phyloP scores from a whole-genome alignment of 2,888 invertebrate genomes.

The Polylopha cassiicola region DNA sequence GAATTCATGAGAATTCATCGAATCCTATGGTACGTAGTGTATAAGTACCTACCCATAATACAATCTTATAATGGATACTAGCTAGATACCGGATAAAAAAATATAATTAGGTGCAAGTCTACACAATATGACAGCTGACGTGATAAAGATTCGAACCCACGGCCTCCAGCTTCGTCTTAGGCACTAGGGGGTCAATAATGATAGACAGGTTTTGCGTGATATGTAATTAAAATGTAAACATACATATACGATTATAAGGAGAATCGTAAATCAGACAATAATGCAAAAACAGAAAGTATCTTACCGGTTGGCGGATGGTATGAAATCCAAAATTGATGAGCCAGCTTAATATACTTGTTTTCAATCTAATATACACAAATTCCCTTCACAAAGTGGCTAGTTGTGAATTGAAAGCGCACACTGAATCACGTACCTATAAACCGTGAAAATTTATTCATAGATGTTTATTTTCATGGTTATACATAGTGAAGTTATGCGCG shows the following conservation, averaged over 20 bases:
- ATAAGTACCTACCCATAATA: no score
- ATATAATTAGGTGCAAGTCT: no score
- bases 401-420: constrained; percentile 32
- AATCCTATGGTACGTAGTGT: no score
- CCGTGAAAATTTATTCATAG: constrained; percentile 65
- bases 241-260: not conserved
- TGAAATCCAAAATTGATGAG: constrained; percentile 91
- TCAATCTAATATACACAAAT: constrained; percentile 9
- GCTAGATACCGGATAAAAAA: no score
- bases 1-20: no score
- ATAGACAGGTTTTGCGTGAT: no score
- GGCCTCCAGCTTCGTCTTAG: no score
- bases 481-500: constrained; percentile 43
- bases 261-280: not conserved
- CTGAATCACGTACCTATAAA: constrained; percentile 41
- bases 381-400: constrained; percentile 11
- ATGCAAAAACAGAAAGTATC: constrained; percentile 21
- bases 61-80: no score
- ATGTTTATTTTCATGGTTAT: constrained; percentile 66
- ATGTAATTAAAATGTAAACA: no score
- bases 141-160: no score
- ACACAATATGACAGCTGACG: no score
- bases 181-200: no score
- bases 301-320: constrained; percentile 87
- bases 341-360: constrained; percentile 77